Evolutionary conservation across 2,888 invertebrate genomes (phyloP).

Genomic region (Fragum whitleyi): DNA sequence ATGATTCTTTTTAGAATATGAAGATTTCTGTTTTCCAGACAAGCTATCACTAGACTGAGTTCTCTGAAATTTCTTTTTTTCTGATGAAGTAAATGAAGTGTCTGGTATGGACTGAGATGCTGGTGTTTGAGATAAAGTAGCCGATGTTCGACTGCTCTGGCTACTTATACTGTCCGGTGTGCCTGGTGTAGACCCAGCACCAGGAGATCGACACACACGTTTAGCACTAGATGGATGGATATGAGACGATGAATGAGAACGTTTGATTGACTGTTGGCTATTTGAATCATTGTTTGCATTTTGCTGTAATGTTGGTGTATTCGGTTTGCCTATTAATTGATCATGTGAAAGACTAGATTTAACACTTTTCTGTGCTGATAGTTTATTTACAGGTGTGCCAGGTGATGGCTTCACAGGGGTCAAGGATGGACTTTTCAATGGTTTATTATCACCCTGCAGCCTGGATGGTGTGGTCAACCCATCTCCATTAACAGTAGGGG

Average conservation of each 20-base stretch:
- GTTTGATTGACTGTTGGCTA: slow-evolving; percentile 50
- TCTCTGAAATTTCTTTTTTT: slow-evolving; percentile 39
- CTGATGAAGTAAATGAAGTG: neutral
- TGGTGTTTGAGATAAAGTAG: slow-evolving; percentile 29
- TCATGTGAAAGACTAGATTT: slow-evolving; percentile 74
- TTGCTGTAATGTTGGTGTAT: slow-evolving; percentile 57
- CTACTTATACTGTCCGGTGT: slow-evolving; percentile 64
- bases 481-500: slow-evolving; percentile 78
- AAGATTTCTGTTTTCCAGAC: slow-evolving; percentile 22
- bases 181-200: slow-evolving; percentile 48
- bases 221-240: slow-evolving; percentile 53
- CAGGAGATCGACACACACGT: slow-evolving; percentile 62
- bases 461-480: slow-evolving; percentile 46
- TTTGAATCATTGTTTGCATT: slow-evolving; percentile 47
- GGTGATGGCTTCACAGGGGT: slow-evolving; percentile 40
- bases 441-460: slow-evolving; percentile 53
- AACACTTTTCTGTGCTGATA: slow-evolving; percentile 65
- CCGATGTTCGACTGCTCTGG: slow-evolving; percentile 48
- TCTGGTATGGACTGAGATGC: slow-evolving; percentile 25
- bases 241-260: slow-evolving; percentile 59
- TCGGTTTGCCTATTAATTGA: slow-evolving; percentile 61
- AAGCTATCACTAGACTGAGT: slow-evolving; percentile 53
- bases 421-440: slow-evolving; percentile 29
- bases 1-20: slow-evolving; percentile 33
- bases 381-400: slow-evolving; percentile 50